Evolutionary conservation across 2,888 invertebrate species (phyloP).

Genomic region (Agelastica alni): DNA sequence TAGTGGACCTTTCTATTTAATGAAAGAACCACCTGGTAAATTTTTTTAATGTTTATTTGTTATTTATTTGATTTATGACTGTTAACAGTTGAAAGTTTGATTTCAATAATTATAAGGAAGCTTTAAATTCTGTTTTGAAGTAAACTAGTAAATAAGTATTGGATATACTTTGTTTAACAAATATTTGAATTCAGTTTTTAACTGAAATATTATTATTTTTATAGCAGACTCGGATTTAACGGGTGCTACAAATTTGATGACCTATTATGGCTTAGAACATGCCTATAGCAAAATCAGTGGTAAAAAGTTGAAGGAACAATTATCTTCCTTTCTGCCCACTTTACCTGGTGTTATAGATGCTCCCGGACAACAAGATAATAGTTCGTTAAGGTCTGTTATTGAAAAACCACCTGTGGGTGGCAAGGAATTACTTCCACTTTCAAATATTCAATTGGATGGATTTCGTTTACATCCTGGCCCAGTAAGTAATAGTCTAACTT

Average conservation of each 20-base stretch:
- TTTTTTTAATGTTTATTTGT: not conserved
- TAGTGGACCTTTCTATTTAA: constrained; percentile 96
- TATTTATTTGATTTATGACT: not conserved
- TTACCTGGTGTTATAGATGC: constrained; percentile 94
- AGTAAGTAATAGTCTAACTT: constrained; percentile 51
- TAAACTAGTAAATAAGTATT: too few species aligned
- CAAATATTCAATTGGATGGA: constrained; percentile 86
- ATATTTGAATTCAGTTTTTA: too few species aligned
- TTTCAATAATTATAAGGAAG: too few species aligned
- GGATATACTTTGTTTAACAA: too few species aligned
- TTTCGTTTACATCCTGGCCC: constrained; percentile 95
- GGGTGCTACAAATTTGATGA: constrained; percentile 96
- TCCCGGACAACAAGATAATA: constrained; percentile 83
- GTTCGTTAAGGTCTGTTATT: constrained; percentile 90
- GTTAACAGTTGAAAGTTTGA: too few species aligned
- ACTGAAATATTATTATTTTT: constrained; percentile 38
- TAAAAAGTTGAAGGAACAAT: constrained; percentile 91
- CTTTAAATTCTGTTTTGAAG: too few species aligned
- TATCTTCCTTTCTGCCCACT: constrained; percentile 93
- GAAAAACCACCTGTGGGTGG: constrained; percentile 94
- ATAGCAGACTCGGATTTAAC: constrained; percentile 89
- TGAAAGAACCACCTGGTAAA: constrained; percentile 92
- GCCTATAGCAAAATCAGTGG: constrained; percentile 98
- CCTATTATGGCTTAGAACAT: constrained; percentile 94
- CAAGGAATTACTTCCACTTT: constrained; percentile 84